Evolutionary conservation across 2,113 vertebrate species (phyloP), one percentile per base, ranked within the genome.

Genomic region (Scortum barcoo): DNA sequence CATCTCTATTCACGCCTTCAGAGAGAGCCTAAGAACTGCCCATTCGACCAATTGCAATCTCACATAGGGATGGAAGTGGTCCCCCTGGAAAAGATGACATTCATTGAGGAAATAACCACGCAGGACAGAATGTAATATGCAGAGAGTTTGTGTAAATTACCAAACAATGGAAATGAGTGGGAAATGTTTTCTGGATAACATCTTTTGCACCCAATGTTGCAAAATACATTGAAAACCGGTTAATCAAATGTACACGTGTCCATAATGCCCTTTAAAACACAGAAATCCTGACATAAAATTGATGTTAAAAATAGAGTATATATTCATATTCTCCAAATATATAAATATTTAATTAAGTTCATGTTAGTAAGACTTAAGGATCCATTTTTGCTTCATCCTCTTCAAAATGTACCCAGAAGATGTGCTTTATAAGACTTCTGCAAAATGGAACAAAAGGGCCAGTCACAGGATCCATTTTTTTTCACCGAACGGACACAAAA

Each of bases 41-140:
- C 24, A 42, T 28, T 65, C 22, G 11, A 10, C 33, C 60, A 54
- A 10, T 1, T 10, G 24, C n/a, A 10, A 7, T 53, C 22, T 65
- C 19, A 16, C 24, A 54, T 14, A 24, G 46, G 28, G 10, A 40
- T 2, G 1, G 10, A 63, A 17, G 17, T n/a, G 38, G 30, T 22
- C 57, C 48, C 62, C 24, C 20, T 67, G 36, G 68, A 42, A 66
- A 81, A 74, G 48, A 61, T 48, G 6, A 24, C 36, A n/a, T 63
- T 63, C 40, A 51, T 65, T 74, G n/a, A 81, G 38, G 76, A 76
- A 82, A 68, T 58, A 28, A 80, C n/a, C 12, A 71, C 48, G 26
- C 65, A 72, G 65, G 65, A 67, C 65, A 72, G 65, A 58, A 67
- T 33, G 66, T 75, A 83, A 83, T 69, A 28, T 24, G 61, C 50